phyloP scores from a whole-genome alignment of 2,113 vertebrate species.

The Melanerpes aurifrons region DNA sequence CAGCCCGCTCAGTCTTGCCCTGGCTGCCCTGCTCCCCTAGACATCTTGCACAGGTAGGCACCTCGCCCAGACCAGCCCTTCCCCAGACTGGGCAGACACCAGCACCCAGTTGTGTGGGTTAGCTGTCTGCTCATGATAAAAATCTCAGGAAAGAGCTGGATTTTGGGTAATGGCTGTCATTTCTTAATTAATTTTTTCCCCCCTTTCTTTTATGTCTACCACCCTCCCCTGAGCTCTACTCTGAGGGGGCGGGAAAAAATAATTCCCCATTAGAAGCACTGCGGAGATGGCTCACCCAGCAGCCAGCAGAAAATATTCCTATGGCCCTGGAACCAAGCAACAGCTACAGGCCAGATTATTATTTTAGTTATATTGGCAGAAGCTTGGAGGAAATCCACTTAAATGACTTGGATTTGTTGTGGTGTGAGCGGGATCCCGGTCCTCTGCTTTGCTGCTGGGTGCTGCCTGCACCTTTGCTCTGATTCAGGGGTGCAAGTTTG shows the following conservation, averaged over 20 bases:
- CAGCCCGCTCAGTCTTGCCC: neutral
- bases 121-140: neutral
- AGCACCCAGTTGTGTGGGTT: conserved; percentile 36
- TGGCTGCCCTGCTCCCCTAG: neutral
- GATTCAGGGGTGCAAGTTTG: neutral
- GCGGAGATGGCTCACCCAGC: neutral
- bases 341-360: neutral
- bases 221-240: neutral
- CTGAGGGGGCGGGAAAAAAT: neutral
- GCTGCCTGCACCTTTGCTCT: neutral
- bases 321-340: neutral
- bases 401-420: neutral
- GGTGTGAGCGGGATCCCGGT: neutral
- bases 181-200: neutral
- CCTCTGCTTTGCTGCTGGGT: neutral
- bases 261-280: neutral
- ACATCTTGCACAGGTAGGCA: neutral
- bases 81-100: conserved; percentile 2
- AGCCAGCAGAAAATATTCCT: conserved; percentile 10
- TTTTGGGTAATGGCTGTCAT: neutral
- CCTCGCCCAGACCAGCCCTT: neutral
- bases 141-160: accelerated
- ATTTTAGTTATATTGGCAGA: conserved; percentile 15
- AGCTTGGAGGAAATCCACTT: neutral
- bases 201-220: neutral